phyloP scores from a whole-genome alignment of 2,797 vertebrate genomes.

The Acanthis flammea region DNA sequence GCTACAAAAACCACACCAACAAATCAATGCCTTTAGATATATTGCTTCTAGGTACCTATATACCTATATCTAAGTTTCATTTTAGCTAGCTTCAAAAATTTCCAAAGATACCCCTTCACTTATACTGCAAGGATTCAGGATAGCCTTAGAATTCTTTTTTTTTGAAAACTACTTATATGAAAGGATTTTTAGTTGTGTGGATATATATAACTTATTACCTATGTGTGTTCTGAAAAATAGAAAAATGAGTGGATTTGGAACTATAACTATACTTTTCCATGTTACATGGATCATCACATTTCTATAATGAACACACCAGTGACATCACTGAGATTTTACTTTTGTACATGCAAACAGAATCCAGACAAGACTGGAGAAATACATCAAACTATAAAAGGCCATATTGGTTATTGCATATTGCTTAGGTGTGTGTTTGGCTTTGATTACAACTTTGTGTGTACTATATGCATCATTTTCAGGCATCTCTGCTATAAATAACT shows the following conservation, averaged over 20 bases:
- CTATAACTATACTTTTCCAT: background rate
- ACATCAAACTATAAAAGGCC: background rate
- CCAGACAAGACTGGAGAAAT: background rate
- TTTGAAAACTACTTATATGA: background rate
- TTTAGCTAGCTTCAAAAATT: background rate
- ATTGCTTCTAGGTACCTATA: background rate
- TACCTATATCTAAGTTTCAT: background rate
- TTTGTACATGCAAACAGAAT: background rate
- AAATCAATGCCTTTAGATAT: background rate
- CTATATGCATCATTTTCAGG: background rate
- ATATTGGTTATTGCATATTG: background rate
- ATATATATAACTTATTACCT: background rate
- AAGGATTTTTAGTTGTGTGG: background rate
- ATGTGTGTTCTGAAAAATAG: background rate
- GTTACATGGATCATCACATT: background rate
- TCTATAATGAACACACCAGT: background rate
- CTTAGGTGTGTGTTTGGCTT: background rate
- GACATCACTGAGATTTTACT: background rate
- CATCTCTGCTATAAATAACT: background rate
- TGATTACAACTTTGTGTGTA: background rate
- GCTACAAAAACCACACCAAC: background rate
- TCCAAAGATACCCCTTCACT: background rate
- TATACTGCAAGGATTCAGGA: background rate
- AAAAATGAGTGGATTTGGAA: background rate
- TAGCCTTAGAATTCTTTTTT: background rate